Percentiles rank a stretch among this genome's conserved stretches.
These are phyloP conservation scores for Rhincodon typus DNA, from an alignment of 2,797 vertebrate species.

Conservation along the genomic window DNA sequence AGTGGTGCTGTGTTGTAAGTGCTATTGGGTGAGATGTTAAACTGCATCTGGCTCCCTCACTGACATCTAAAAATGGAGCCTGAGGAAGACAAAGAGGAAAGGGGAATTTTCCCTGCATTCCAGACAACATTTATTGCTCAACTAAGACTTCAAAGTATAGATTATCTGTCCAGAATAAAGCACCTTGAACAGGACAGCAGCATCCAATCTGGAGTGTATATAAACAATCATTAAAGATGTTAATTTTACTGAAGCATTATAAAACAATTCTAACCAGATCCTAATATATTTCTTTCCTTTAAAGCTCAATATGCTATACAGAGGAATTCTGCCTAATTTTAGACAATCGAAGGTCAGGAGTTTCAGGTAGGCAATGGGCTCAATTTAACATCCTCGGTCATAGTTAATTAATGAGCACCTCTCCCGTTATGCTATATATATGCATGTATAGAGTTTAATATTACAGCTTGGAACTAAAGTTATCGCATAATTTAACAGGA, in stretches of 20 bases:
- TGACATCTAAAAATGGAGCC: too few relatives aligned
- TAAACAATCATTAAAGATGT: too few relatives aligned
- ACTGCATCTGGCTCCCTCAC: too few relatives aligned
- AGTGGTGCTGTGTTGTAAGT: too few relatives aligned
- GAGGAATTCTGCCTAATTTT: not conserved
- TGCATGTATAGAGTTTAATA: too few relatives aligned
- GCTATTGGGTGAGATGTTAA: too few relatives aligned
- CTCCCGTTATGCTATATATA: too few relatives aligned
- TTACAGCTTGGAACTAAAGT: too few relatives aligned
- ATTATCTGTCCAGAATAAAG: not conserved
- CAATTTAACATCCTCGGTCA: not conserved
- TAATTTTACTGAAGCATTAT: not conserved
- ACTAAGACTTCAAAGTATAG: not conserved
- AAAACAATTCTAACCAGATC: not conserved
- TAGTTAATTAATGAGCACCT: not conserved
- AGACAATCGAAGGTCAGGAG: accelerated
- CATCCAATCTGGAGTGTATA: not conserved
- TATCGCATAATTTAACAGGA: too few relatives aligned
- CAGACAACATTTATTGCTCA: not conserved
- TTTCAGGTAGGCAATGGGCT: not conserved
- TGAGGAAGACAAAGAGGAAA: too few relatives aligned
- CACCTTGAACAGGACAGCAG: not conserved
- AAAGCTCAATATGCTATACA: not conserved
- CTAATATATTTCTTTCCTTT: not conserved
- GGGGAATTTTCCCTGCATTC: too few relatives aligned